Evolutionary conservation across 2,797 vertebrate genomes (phyloP), one percentile per base, ranked within the genome.

Genomic region (Diplodus puntazzo): DNA sequence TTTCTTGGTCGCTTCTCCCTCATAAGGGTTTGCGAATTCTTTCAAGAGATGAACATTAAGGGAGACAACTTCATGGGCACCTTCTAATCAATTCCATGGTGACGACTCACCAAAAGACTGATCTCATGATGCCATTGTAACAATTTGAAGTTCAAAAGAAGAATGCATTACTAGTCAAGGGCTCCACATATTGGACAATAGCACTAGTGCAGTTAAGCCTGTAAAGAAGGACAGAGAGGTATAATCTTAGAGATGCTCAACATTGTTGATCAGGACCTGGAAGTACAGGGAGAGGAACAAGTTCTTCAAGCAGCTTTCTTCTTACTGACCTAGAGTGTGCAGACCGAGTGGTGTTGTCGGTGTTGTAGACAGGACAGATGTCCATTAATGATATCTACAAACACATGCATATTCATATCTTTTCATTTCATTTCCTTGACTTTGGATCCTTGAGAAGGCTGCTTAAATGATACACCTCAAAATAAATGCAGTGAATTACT

Each of bases 121-220:
- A 73, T 75, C 18, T 53, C n/a, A 34, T 50, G 20, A 57, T 48
- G 53, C 17, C 43, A n/a, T 1, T 39, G 8, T 52, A 18, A 30
- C 54, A 43, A 30, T 48, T 30, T 49, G 11, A 69, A 7, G 21
- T 46, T 54, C 18, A 34, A 61, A 42, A 20, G 23, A 1, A 61
- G 59, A 63, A 46, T 11, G 0, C 60, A 55, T 48, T 30, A 59
- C 16, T 17, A 63, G 64, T 50, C 53, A 73, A 89, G 58, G 30
- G 59, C 71, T 43, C 76, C 21, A 0, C 77, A 76, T 81, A 54
- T 57, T 91, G 92, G 92, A 62, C 21, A 67, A 81, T 0, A 1
- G 7, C 4, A 12, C 25, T 20, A 87, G 11, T 85, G 76, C 89
- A 88, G 57, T 57, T 48, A 42, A 58, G 27, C 1, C 2, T 65